These are phyloP conservation scores for Pogonocichla stellata DNA, from an alignment of 2,113 vertebrate genomes.

Conservation along the genomic window DNA sequence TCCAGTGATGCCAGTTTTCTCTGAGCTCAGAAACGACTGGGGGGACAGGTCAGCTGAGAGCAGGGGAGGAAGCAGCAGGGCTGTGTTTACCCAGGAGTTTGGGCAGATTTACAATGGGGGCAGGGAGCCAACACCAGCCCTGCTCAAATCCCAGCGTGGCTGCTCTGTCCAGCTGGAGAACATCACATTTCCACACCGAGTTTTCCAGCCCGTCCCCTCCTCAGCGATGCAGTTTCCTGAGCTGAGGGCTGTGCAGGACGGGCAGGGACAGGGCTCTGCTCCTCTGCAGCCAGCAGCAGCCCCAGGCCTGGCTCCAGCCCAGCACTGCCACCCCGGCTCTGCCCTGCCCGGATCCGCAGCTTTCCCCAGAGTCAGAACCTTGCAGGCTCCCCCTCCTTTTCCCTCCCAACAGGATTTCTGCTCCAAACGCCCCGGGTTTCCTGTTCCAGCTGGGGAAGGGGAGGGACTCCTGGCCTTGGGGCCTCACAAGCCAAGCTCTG, in stretches of 20 bases:
- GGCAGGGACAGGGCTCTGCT: neutral
- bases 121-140: neutral
- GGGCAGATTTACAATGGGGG: accelerated
- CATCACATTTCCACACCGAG: too few species aligned
- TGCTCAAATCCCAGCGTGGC: accelerated
- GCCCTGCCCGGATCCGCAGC: neutral
- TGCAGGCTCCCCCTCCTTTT: neutral
- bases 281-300: neutral
- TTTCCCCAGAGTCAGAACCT: neutral
- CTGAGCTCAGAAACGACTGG: accelerated
- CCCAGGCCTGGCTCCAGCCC: neutral
- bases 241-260: accelerated
- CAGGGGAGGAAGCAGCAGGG: neutral
- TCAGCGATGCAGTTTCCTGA: accelerated
- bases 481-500: neutral
- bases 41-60: neutral
- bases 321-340: neutral
- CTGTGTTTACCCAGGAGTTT: neutral
- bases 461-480: constrained; percentile 9
- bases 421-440: neutral
- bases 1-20: accelerated
- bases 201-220: neutral
- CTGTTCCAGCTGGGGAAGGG: constrained; percentile 1
- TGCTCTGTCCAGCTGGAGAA: neutral
- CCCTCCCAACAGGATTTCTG: neutral